Evolutionary conservation across 2,797 vertebrate genomes (phyloP), one percentile per base, ranked within the genome.

Genomic region (Lepilemur septentrionalis): DNA sequence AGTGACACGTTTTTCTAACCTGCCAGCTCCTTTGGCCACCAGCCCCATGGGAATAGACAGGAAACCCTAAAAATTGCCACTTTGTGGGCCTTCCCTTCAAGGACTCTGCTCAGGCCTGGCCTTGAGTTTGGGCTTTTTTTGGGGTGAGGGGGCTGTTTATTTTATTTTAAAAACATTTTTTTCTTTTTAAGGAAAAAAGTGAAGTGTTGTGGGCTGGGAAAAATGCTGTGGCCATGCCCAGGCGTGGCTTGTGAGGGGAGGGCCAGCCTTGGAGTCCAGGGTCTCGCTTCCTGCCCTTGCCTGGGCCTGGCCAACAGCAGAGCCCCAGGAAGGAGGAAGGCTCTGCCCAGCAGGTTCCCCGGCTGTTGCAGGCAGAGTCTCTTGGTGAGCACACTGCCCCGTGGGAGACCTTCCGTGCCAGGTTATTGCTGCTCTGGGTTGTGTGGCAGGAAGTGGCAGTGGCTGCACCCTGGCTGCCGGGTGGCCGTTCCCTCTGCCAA

Each of bases 181-280:
- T 83, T 80, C 70, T 96, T 95, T 96, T 97, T 91, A 97, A 93
- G 96, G 96, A 95, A 96, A 59, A 94, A 76, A 92, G 78, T 28
- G 52, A 82, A 95, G 81, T 85, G 75, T 75, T 91, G 41, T 63
- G 63, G 91, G 92, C 91, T 81, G 72, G 94, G 59, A 79, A 91
- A 70, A 94, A 83, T 32, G 82, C 38, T 10, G 30, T 28, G 78
- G 55, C 93, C 59, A 3, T 32, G 57, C 75, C 80, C 32, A 4
- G 32, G 84, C 67, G 0, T 43, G 69, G 52, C 91, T 80, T 52
- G 35, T 1, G 46, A 22, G 79, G 38, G 73, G 41, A 80, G 72
- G 76, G 82, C 35, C 35, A 0, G 63, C 84, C 57, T 55, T 7
- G 0, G 50, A 43, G 61, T 79, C 50, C 35, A 11, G 8, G 35